phyloP scores from a whole-genome alignment of 2,888 invertebrate species.

The Leucozona laternaria region DNA sequence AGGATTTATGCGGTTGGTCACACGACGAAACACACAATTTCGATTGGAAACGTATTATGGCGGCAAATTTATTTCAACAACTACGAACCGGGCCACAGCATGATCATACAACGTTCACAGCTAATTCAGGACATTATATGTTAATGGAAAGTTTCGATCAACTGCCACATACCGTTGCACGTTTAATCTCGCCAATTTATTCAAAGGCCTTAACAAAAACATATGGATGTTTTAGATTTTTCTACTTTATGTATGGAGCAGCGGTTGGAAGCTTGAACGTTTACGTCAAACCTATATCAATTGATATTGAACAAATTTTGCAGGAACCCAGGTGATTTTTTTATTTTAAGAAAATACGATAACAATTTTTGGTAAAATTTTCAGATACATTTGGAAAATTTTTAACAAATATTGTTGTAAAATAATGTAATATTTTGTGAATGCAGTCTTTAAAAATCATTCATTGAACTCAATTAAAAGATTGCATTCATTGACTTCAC shows the following conservation, averaged over 20 bases:
- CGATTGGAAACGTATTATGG: slow-evolving; percentile 89
- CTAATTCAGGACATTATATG: slow-evolving; percentile 90
- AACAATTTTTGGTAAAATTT: neutral
- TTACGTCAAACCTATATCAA: slow-evolving; percentile 84
- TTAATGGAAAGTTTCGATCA: slow-evolving; percentile 90
- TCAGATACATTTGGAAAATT: too few relatives aligned
- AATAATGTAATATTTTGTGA: too few relatives aligned
- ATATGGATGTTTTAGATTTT: slow-evolving; percentile 86
- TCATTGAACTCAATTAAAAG: too few relatives aligned
- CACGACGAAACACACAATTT: slow-evolving; percentile 88
- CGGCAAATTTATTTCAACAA: slow-evolving; percentile 78
- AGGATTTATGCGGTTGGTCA: slow-evolving; percentile 91
- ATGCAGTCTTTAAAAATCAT: too few relatives aligned
- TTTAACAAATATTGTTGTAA: too few relatives aligned
- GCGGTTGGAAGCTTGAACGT: slow-evolving; percentile 86
- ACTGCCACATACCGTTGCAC: slow-evolving; percentile 87
- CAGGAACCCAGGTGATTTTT: slow-evolving; percentile 69
- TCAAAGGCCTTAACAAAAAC: slow-evolving; percentile 83
- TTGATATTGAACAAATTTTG: slow-evolving; percentile 77
- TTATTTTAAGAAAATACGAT: neutral
- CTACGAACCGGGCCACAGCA: slow-evolving; percentile 88
- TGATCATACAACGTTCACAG: slow-evolving; percentile 89
- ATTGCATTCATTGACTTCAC: too few relatives aligned
- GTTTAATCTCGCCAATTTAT: slow-evolving; percentile 90
- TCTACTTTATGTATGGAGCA: slow-evolving; percentile 92